Percentiles rank a stretch among this genome's conserved stretches.
Conservation (phyloP, 2,888 invertebrate genomes). For the Aricia artaxerxes region DNA sequence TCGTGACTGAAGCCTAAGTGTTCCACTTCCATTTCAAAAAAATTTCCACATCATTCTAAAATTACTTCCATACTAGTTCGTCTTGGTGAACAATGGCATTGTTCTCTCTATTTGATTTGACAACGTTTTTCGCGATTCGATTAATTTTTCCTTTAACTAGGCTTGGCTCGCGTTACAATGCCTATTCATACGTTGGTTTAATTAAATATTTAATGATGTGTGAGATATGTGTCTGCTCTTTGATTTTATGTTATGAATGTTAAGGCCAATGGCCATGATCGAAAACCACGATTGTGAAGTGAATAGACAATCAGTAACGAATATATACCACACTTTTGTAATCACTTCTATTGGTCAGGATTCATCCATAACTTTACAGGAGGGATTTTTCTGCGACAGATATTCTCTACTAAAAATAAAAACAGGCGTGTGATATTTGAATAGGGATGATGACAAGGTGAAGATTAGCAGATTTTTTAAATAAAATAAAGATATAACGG, state of each 20-base stretch:
- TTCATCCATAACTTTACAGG: no score
- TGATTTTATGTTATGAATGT: background rate
- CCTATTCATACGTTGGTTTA: background rate
- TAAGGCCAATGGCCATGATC: no score
- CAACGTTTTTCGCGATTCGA: slow-evolving; percentile 26
- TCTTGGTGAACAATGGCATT: slow-evolving; percentile 22
- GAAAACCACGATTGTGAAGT: no score
- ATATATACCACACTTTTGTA: no score
- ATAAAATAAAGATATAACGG: no score
- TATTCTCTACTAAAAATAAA: no score
- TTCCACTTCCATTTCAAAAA: slow-evolving; percentile 13
- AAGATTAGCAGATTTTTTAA: no score
- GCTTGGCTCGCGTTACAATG: background rate
- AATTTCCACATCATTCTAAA: background rate
- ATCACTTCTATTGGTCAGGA: no score
- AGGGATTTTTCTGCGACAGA: no score
- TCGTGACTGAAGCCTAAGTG: background rate
- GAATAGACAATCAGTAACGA: no score
- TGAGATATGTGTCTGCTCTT: background rate
- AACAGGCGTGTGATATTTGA: no score
- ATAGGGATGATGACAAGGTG: no score
- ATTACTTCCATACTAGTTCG: slow-evolving; percentile 24
- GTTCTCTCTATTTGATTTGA: slow-evolving; percentile 22
- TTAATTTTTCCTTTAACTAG: slow-evolving; percentile 17
- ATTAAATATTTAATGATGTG: background rate